Conservation (phyloP, 2,888 invertebrate species). For the Clepsis dumicolana region DNA sequence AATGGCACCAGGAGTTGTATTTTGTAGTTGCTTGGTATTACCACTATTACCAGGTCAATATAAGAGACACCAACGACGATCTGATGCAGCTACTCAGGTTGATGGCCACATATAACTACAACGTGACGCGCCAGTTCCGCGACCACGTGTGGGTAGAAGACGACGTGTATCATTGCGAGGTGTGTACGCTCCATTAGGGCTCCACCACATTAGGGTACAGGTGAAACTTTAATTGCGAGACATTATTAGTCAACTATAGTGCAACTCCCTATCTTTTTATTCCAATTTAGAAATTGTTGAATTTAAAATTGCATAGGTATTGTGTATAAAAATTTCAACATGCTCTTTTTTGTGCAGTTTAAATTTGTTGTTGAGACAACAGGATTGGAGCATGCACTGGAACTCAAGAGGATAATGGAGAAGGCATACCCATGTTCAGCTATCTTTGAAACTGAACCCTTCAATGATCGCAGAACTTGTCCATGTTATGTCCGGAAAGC, state of each 20-base stretch:
- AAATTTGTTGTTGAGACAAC: conserved; percentile 94
- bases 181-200: conserved; percentile 44
- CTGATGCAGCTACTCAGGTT: conserved; percentile 91
- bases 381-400: conserved; percentile 90
- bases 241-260: too few relatives aligned
- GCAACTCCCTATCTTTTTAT: too few relatives aligned
- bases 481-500: conserved; percentile 67
- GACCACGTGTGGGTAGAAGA: conserved; percentile 96
- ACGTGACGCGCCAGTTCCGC: conserved; percentile 95
- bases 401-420: conserved; percentile 72
- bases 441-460: conserved; percentile 73
- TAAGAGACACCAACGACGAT: conserved; percentile 76
- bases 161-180: conserved; percentile 89
- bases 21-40: background rate
- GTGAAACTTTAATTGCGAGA: too few relatives aligned
- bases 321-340: background rate
- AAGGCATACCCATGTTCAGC: conserved; percentile 63
- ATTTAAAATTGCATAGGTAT: too few relatives aligned
- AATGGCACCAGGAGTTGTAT: too few relatives aligned
- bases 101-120: conserved; percentile 90
- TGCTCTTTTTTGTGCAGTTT: conserved; percentile 82
- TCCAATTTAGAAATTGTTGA: too few relatives aligned
- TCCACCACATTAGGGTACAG: too few relatives aligned
- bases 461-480: conserved; percentile 70
- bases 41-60: conserved; percentile 63